Evolutionary conservation across 2,797 vertebrate species (phyloP), one percentile per base, ranked within the genome.

Genomic region (Silurus aristotelis): DNA sequence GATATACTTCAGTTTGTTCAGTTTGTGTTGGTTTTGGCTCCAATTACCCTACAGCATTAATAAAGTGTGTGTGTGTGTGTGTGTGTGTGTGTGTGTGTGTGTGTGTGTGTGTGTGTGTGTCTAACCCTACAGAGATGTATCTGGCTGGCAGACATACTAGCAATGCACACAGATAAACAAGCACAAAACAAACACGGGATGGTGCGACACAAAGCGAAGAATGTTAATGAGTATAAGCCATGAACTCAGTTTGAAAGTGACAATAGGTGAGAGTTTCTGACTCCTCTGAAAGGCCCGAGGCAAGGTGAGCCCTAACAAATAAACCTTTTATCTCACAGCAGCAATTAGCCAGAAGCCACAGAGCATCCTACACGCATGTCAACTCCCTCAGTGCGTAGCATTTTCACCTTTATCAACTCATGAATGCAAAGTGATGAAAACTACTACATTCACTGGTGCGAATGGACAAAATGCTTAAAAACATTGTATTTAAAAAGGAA

Each of bases 211-310:
- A 20, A 77, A 43, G 56, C 60, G 52, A 27, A 25, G 56, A 60
- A 60, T 60, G 27, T 60, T 63, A 63, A 71, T 20, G 48, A 87
- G 88, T 90, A 90, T 85, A 88, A 88, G 88, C 71, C 71, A 60
- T 25, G 27, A n/a, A 70, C 46, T 61, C 64, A 7, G 25, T 75
- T 38, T 89, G 88, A 58, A 90, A 91, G 86, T 86, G 87, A 79
- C 85, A 87, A 71, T 61, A 85, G 27, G 58, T 77, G 31, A 55
- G 81, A n/a, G 27, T 22, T 56, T 89, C 83, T 82, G 25, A 77
- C 87, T 90, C 92, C 90, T 92, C 78, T 89, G 93, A 95, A 92
- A 93, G 89, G 91, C 94, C 92, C 90, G 91, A 89, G 92, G 95
- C 93, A 91, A 94, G 94, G 94, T 94, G 90, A 93, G 87, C 85